Conservation (phyloP, 2,888 invertebrate genomes). For the Melieria crassipennis region DNA sequence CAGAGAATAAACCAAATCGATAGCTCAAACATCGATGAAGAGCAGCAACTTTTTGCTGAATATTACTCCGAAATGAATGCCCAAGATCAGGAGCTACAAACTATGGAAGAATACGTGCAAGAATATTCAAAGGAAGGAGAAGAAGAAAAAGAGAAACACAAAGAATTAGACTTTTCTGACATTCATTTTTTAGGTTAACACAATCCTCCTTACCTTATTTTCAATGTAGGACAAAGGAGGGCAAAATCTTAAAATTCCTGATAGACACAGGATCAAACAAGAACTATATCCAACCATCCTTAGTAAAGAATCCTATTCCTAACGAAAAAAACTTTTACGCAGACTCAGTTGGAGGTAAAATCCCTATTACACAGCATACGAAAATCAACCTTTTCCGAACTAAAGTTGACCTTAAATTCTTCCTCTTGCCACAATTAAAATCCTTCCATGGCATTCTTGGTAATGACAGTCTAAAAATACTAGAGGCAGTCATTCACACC, state of each 20-base stretch:
- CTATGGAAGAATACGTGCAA: constrained; percentile 5
- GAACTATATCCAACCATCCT: constrained; percentile 20
- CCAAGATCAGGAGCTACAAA: constrained; percentile 14
- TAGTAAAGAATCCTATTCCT: constrained; percentile 17
- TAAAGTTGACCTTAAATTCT: constrained; percentile 20
- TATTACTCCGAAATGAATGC: neutral
- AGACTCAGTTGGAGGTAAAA: constrained; percentile 15
- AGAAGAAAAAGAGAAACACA: constrained; percentile 4
- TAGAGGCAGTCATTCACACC: constrained; percentile 21
- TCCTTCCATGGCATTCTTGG: constrained; percentile 20
- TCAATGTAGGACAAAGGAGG: constrained; percentile 14
- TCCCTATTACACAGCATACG: constrained; percentile 10
- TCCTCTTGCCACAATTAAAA: constrained; percentile 22
- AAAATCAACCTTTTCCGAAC: constrained; percentile 11
- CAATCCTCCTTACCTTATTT: constrained; percentile 18
- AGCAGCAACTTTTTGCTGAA: neutral
- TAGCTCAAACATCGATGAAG: neutral
- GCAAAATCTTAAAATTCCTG: constrained; percentile 13
- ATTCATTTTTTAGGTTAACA: constrained; percentile 22
- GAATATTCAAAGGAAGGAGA: neutral
- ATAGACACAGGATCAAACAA: constrained; percentile 12
- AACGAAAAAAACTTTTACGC: constrained; percentile 17
- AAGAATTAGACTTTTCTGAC: constrained; percentile 11
- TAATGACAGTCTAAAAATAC: constrained; percentile 15
- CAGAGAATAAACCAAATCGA: constrained; percentile 21